Conservation (phyloP, 2,888 invertebrate species). For the Andricus curvator region DNA sequence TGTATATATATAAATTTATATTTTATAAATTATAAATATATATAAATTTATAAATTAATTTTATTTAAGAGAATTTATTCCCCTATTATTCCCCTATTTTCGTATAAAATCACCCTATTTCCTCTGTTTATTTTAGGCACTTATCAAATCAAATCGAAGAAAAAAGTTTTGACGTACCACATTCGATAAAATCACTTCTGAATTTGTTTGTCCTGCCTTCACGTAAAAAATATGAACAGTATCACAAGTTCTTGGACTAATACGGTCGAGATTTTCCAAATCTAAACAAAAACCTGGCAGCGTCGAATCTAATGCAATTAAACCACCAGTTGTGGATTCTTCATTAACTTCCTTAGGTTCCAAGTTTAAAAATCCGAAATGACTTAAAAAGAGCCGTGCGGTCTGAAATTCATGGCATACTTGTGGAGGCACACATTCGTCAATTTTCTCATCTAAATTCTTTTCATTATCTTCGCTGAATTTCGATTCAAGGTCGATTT, state of each 20-base stretch:
- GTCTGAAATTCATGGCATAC: constrained; percentile 97
- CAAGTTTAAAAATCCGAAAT: constrained; percentile 91
- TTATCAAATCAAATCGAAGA: no score
- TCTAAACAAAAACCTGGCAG: constrained; percentile 87
- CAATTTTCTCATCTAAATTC: constrained; percentile 79
- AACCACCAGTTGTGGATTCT: constrained; percentile 76
- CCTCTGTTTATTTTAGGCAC: no score
- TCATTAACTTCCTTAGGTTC: constrained; percentile 73
- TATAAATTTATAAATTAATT: no score
- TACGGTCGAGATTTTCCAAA: constrained; percentile 89
- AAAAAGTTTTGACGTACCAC: constrained; percentile 78
- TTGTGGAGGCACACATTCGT: constrained; percentile 89
- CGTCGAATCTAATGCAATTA: constrained; percentile 86
- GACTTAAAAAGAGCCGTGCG: constrained; percentile 95
- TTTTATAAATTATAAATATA: no score
- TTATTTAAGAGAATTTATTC: no score
- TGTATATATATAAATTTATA: no score
- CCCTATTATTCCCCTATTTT: no score
- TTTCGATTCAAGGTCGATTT: constrained; percentile 80
- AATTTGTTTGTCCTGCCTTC: constrained; percentile 89
- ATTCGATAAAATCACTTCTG: constrained; percentile 90
- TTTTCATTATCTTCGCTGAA: constrained; percentile 75
- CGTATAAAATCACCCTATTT: no score
- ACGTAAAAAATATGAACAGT: constrained; percentile 97
- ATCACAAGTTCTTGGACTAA: constrained; percentile 92